Evolutionary conservation across 2,797 vertebrate species (phyloP).

Genomic region (Ataeniobius toweri): DNA sequence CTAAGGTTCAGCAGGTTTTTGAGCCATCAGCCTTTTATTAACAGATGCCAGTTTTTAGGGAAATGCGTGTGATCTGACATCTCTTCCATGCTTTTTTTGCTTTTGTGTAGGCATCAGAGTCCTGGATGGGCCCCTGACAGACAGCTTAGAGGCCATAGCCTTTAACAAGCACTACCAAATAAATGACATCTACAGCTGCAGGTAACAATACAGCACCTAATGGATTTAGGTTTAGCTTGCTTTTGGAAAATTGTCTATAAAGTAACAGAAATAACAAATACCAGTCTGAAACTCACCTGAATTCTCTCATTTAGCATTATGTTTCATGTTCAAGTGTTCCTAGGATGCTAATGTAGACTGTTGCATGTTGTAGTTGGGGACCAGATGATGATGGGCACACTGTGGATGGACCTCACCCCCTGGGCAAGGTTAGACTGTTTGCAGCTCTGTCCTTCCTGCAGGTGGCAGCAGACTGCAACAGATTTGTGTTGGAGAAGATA

Average conservation of each 20-base stretch:
- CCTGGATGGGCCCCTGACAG: constrained; percentile 93
- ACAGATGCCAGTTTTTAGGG: neutral
- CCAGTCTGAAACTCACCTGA: neutral
- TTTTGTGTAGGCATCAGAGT: constrained; percentile 89
- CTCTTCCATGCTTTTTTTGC: neutral
- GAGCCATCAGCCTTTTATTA: neutral
- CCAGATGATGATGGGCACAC: constrained; percentile 97
- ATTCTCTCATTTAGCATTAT: neutral
- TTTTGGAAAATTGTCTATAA: neutral
- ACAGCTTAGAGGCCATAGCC: constrained; percentile 96
- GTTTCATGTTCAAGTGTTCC: neutral
- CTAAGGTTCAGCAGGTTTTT: neutral
- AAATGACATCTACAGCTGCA: constrained; percentile 99
- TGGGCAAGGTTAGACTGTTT: constrained; percentile 87
- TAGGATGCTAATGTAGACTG: constrained; percentile 5
- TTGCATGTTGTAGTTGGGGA: constrained; percentile 87
- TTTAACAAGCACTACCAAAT: constrained; percentile 99
- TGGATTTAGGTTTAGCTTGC: neutral
- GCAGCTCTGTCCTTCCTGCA: constrained; percentile 48
- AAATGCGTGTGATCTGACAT: neutral
- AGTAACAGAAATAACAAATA: neutral
- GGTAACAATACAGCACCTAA: constrained; percentile 74
- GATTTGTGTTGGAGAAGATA: neutral
- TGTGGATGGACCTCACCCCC: constrained; percentile 94
- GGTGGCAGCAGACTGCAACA: constrained; percentile 53